These are phyloP conservation scores for Nyctalus aviator DNA, from an alignment of 2,797 vertebrate genomes.

Conservation along the genomic window DNA sequence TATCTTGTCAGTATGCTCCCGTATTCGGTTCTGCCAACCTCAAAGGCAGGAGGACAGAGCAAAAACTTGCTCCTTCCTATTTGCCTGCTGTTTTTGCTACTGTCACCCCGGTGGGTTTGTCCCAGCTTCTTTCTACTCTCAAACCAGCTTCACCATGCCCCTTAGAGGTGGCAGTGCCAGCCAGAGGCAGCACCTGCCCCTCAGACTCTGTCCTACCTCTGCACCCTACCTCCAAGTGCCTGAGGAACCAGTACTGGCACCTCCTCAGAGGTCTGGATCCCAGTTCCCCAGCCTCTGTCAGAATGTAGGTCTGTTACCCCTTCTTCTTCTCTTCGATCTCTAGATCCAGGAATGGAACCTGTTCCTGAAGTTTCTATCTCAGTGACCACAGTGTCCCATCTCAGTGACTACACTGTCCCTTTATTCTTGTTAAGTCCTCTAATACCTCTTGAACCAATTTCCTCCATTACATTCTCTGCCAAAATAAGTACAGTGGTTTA, in stretches of 20 bases:
- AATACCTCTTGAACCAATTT: constrained; percentile 9
- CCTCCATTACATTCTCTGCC: constrained; percentile 9
- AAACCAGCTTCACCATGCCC: neutral
- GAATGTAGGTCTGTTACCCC: neutral
- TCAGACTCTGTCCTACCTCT: neutral
- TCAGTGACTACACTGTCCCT: neutral
- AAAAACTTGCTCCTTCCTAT: neutral
- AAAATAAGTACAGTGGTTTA: neutral
- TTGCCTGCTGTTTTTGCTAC: neutral
- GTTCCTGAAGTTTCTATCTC: neutral
- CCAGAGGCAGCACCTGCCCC: neutral
- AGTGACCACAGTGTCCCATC: neutral
- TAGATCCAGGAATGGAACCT: neutral
- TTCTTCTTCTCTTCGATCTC: neutral
- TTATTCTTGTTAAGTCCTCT: neutral
- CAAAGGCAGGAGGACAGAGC: neutral
- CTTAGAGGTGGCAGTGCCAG: neutral
- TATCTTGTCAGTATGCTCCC: neutral
- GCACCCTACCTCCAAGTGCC: neutral
- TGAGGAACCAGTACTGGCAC: neutral
- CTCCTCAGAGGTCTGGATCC: neutral
- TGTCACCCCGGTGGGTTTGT: neutral
- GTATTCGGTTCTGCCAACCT: neutral
- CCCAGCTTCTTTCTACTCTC: neutral
- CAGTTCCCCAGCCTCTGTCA: no score